Conservation (phyloP, 2,113 vertebrate species). For the Bubo blakistoni region DNA sequence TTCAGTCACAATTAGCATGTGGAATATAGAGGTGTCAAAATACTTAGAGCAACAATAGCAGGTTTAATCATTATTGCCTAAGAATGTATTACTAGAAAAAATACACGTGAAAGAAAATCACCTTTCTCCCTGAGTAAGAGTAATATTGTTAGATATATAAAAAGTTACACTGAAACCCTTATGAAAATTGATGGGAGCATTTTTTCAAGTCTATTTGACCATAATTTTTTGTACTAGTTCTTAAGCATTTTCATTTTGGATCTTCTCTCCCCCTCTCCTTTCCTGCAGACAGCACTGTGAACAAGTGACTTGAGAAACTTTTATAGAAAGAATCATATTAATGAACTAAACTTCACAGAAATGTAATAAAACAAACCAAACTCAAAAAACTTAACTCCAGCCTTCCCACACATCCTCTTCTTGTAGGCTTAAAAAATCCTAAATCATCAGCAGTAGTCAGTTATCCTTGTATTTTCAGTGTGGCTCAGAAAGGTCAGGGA, state of each 20-base stretch:
- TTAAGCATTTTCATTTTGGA: not conserved
- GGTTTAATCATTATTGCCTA: slow-evolving; percentile 4
- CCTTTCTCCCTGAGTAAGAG: not conserved
- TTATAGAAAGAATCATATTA: not conserved
- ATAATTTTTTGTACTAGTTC: not conserved
- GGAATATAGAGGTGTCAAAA: not conserved
- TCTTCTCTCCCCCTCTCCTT: not conserved
- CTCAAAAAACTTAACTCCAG: not conserved
- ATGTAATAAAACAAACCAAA: not conserved
- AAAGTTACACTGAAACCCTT: not conserved
- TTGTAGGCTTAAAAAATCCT: not conserved
- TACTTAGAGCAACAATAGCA: not conserved
- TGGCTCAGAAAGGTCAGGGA: not conserved
- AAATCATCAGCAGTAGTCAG: not conserved
- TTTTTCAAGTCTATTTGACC: not conserved
- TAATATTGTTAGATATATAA: not conserved
- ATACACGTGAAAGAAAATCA: not conserved
- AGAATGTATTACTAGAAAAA: not conserved
- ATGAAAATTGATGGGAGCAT: not conserved
- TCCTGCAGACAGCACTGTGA: not conserved
- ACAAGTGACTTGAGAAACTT: not conserved
- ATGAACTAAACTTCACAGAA: not conserved
- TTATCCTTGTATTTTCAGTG: not conserved
- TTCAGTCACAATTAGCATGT: not conserved
- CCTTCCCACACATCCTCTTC: not conserved